Conservation (phyloP, 2,113 vertebrate genomes). For the Corythoichthys haematopterus region DNA sequence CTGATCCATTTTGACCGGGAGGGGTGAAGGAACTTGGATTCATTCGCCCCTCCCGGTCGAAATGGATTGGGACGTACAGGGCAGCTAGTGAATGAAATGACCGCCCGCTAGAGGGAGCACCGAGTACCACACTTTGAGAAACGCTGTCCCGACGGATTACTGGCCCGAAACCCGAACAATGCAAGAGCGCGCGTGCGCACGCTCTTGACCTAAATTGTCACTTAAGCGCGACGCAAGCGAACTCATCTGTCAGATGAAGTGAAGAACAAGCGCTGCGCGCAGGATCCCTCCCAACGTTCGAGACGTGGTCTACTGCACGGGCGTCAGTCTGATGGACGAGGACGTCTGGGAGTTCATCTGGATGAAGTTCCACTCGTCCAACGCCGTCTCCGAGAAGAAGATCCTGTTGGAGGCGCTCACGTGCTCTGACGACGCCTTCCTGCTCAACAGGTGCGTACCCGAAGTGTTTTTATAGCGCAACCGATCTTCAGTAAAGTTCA, state of each 20-base stretch:
- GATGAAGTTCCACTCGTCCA: constrained; percentile 98
- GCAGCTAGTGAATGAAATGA: too few species aligned
- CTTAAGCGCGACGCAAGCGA: background rate
- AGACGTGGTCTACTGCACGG: constrained; percentile 97
- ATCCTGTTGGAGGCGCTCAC: constrained; percentile 93
- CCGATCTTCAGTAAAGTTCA: too few species aligned
- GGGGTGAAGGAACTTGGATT: too few species aligned
- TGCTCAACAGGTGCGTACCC: constrained; percentile 80
- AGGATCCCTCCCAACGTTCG: constrained; percentile 95
- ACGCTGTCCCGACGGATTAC: background rate
- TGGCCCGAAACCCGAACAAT: background rate
- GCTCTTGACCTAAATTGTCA: background rate
- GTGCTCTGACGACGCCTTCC: constrained; percentile 90
- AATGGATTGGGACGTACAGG: too few species aligned
- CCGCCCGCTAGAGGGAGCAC: too few species aligned
- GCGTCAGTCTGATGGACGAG: constrained; percentile 94
- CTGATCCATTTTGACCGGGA: too few species aligned
- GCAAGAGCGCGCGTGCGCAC: background rate
- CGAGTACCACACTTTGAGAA: too few species aligned
- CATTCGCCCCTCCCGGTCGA: too few species aligned
- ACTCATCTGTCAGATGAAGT: background rate
- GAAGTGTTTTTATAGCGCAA: too few species aligned
- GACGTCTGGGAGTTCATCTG: constrained; percentile 99
- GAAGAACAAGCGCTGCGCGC: background rate
- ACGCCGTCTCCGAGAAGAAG: constrained; percentile 91